Percentiles rank a stretch among this genome's conserved stretches.
Conservation (phyloP, 2,797 vertebrate species). For the Podarcis siculus region DNA sequence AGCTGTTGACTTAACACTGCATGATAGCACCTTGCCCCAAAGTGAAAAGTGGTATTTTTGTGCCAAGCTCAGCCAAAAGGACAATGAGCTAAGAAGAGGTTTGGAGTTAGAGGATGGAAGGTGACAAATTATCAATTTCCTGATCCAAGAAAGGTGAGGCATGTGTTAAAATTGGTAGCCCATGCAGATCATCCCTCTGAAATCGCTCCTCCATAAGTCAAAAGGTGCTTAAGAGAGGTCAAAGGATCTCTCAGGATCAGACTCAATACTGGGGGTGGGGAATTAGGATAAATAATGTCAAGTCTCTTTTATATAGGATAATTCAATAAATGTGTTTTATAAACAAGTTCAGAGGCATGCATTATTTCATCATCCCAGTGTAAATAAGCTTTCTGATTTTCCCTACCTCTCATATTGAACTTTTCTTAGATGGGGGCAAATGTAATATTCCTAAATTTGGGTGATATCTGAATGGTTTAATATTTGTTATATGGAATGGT, state of each 20-base stretch:
- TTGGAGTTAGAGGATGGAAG: not conserved
- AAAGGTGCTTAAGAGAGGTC: not conserved
- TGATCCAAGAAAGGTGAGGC: constrained; percentile 1
- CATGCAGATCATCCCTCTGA: not conserved
- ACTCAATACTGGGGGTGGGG: no score
- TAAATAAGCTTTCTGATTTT: not conserved
- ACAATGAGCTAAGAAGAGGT: constrained; percentile 5
- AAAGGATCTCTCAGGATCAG: not conserved
- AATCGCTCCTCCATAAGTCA: not conserved
- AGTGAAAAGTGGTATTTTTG: constrained; percentile 30
- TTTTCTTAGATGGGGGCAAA: not conserved
- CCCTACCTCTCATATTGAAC: not conserved
- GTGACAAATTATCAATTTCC: not conserved
- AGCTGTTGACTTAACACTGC: constrained; percentile 13
- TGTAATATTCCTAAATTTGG: not conserved
- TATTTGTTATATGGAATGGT: not conserved
- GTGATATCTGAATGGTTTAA: not conserved
- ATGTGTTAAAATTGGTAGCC: not conserved
- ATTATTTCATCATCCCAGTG: not conserved
- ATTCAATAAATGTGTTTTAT: not conserved
- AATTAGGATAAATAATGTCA: not conserved
- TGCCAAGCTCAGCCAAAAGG: not conserved
- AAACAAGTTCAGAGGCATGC: not conserved
- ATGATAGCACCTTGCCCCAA: constrained; percentile 2
- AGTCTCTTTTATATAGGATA: not conserved